Conservation (phyloP, 2,797 vertebrate genomes). For the Melanotaenia pygmaea region DNA sequence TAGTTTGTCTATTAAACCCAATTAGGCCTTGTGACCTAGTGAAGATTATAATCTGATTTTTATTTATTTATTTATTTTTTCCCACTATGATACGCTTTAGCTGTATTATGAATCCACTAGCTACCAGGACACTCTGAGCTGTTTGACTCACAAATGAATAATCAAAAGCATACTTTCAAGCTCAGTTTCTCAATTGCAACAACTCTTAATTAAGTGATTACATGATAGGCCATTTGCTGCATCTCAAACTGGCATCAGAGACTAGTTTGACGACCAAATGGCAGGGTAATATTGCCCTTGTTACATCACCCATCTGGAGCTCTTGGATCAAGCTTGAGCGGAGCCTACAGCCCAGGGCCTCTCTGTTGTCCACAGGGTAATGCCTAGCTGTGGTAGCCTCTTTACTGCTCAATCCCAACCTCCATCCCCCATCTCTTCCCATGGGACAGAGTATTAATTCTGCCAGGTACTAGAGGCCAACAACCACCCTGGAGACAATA, state of each 20-base stretch:
- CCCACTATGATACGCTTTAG: neutral
- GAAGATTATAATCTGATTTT: neutral
- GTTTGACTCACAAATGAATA: constrained; percentile 13
- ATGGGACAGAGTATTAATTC: constrained; percentile 53
- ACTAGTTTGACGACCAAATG: constrained; percentile 79
- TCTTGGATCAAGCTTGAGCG: constrained; percentile 60
- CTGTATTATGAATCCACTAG: constrained; percentile 13
- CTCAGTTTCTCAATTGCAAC: constrained; percentile 58
- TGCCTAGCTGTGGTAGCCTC: constrained; percentile 70
- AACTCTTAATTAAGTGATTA: constrained; percentile 77
- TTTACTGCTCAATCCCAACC: constrained; percentile 43
- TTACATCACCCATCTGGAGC: constrained; percentile 79
- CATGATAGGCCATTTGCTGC: constrained; percentile 72
- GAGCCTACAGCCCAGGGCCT: constrained; percentile 42
- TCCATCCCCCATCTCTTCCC: constrained; percentile 51
- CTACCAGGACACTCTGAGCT: constrained; percentile 11
- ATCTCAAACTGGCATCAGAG: constrained; percentile 73
- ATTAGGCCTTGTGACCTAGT: constrained; percentile 10
- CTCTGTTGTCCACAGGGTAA: constrained; percentile 49
- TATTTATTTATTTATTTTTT: constrained; percentile 10
- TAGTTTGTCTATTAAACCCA: constrained; percentile 25
- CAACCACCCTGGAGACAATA: constrained; percentile 67
- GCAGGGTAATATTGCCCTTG: constrained; percentile 62
- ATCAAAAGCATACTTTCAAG: constrained; percentile 34
- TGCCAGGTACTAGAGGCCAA: constrained; percentile 67